A percentile compares a stretch with the other conserved stretches of the same genome.
Evolutionary conservation across 2,888 invertebrate species (phyloP).

Genomic region (Spicauda simplicius): DNA sequence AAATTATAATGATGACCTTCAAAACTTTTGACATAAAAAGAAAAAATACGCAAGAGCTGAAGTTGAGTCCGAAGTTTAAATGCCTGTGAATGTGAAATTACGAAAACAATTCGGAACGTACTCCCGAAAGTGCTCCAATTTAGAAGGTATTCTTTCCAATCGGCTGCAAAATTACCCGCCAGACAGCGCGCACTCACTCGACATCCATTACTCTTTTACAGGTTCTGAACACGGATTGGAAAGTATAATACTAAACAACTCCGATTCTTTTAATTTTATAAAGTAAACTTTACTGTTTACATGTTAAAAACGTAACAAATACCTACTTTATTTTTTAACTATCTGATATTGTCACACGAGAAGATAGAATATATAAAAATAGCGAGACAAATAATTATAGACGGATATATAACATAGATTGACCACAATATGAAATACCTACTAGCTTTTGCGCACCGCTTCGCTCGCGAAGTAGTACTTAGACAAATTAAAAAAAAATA

Average conservation of each 20-base stretch:
- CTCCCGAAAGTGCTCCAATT: constrained; percentile 15
- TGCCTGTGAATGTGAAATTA: constrained; percentile 8
- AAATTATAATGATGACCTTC: not conserved
- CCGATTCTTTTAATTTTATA: not conserved
- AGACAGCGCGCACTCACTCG: constrained; percentile 54
- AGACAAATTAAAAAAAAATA: no score
- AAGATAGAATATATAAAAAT: no score
- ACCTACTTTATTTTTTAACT: not conserved
- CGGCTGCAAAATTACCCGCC: constrained; percentile 56
- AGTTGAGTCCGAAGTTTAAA: not conserved
- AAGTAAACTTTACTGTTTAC: not conserved
- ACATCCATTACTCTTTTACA: constrained; percentile 64
- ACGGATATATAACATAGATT: no score
- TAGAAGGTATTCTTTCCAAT: constrained; percentile 57
- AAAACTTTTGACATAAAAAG: not conserved
- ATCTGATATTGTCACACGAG: no score
- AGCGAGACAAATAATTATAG: no score
- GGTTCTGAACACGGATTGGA: constrained; percentile 56
- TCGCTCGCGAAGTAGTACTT: no score
- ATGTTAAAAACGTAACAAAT: not conserved
- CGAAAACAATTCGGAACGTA: constrained; percentile 8
- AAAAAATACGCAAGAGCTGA: not conserved
- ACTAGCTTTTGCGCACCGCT: no score
- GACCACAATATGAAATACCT: no score
- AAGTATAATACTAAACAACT: constrained; percentile 22